Base-by-base conservation (phyloP, 1,140 invertebrate species). In the Drosophila tani region DNA sequence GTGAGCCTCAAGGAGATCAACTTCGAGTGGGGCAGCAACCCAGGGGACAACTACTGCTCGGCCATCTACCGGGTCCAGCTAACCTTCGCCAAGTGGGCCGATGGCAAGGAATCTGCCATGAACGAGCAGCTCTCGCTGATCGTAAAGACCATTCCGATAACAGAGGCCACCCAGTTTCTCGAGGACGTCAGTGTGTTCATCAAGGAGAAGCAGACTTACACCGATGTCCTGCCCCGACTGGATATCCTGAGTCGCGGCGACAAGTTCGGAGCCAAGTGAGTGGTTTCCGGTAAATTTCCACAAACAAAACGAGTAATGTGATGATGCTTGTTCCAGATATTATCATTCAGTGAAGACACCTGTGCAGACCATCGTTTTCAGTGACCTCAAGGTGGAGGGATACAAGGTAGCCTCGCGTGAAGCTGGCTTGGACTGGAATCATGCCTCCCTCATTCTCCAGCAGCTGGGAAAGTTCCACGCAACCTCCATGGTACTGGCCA, bases 311-410 rank as follows among this genome's bases (percentile, higher is more conserved):
- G 17, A 32, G 5, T n/a, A 11, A 11, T 15, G 8, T 45, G 19
- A 6, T 19, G 9, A 38, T n/a, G 19, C 8, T 40, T 8, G 3
- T 46, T 12, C 66, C 38, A 84, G 93, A 17, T 95, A 95, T n/a
- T 95, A 93, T 82, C 88, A 92, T 62, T 82, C 91, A 2, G 53
- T 91, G 0, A 92, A 92, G 66, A 32, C 43, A 7, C 91, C 91
- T 2, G 75, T 91, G 32, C 85, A 88, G 40, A 92, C 91, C 0
- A 92, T 92, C 35, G 91, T 92, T 1, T 91, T 92, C n/a, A 75
- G 87, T 27, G 91, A 92, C 49, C 73, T 92, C 0, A 91, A 86
- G 40, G 67, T 79, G 0, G 71, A 91, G 27, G 91, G 92, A 5
- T 93, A 74, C n/a, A 68, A 35, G 5, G 51, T 81, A n/a, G 86